A percentile compares a stretch with the other conserved stretches of the same genome.
These are phyloP conservation scores for Drosophila quadrilineata DNA, from an alignment of 1,140 invertebrate species.

Conservation along the genomic window DNA sequence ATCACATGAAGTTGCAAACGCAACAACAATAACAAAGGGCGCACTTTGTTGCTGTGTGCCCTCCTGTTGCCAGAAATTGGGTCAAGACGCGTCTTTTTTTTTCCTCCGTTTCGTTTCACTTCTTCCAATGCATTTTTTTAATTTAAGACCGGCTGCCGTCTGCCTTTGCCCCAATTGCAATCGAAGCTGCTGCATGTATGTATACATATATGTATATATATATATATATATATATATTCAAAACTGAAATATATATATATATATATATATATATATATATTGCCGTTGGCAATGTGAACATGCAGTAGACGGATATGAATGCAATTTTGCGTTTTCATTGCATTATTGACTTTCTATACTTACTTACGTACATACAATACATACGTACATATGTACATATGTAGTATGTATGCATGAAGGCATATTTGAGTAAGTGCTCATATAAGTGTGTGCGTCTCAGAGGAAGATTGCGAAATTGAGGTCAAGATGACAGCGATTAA, in stretches of 20 bases:
- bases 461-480: slow-evolving; percentile 61
- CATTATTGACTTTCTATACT: too few relatives aligned
- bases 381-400: slow-evolving; percentile 49
- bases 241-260: slow-evolving; percentile 25
- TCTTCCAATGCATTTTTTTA: slow-evolving; percentile 19
- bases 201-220: not conserved
- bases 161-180: slow-evolving; percentile 8
- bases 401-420: slow-evolving; percentile 1
- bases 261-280: slow-evolving; percentile 51
- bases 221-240: not conserved
- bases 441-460: slow-evolving; percentile 11
- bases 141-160: slow-evolving; percentile 7
- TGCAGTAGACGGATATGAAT: too few relatives aligned
- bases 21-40: slow-evolving; percentile 73
- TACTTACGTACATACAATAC: slow-evolving; percentile 13
- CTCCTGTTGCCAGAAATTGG: slow-evolving; percentile 70
- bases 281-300: too few relatives aligned
- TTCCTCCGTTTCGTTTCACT: not conserved
- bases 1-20: slow-evolving; percentile 61
- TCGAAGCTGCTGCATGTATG: not conserved
- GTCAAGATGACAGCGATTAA: slow-evolving; percentile 50
- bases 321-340: too few relatives aligned
- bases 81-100: slow-evolving; percentile 54
- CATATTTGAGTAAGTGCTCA: slow-evolving; percentile 19
- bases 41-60: slow-evolving; percentile 13